phyloP scores from a whole-genome alignment of 2,113 vertebrate genomes.

The Sturnus vulgaris region DNA sequence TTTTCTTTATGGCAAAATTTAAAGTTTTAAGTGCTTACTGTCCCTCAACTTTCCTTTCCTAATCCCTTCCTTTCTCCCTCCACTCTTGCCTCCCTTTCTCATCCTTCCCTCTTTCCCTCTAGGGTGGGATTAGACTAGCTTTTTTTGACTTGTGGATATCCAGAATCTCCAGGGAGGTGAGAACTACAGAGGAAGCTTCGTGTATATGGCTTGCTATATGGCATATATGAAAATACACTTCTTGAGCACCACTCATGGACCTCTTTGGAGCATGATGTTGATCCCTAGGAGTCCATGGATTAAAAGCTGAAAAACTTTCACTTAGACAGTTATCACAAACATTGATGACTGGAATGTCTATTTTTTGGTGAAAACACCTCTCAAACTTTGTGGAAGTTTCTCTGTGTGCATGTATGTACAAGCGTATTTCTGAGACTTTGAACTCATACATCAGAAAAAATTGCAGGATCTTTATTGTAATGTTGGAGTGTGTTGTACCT shows the following conservation, averaged over 20 bases:
- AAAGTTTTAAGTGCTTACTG: background rate
- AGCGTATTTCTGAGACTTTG: background rate
- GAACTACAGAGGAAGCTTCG: background rate
- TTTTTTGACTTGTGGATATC: background rate
- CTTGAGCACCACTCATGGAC: background rate
- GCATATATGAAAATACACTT: background rate
- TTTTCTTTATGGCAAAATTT: background rate
- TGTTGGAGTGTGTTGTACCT: background rate
- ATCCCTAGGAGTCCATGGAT: background rate
- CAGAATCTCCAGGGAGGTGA: background rate
- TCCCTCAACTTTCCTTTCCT: background rate
- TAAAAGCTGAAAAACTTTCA: background rate
- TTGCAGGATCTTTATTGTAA: background rate
- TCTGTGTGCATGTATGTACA: background rate
- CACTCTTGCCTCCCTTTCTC: background rate
- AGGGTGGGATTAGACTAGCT: background rate
- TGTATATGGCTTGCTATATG: background rate
- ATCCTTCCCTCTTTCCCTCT: slow-evolving; percentile 14
- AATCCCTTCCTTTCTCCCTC: background rate
- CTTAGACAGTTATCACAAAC: background rate
- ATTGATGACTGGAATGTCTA: background rate
- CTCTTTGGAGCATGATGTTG: background rate
- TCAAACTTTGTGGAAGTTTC: background rate
- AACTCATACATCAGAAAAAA: background rate
- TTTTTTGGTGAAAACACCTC: background rate